Evolutionary conservation across 2,888 invertebrate species (phyloP).

Genomic region (Rhaphigaster nebulosa): DNA sequence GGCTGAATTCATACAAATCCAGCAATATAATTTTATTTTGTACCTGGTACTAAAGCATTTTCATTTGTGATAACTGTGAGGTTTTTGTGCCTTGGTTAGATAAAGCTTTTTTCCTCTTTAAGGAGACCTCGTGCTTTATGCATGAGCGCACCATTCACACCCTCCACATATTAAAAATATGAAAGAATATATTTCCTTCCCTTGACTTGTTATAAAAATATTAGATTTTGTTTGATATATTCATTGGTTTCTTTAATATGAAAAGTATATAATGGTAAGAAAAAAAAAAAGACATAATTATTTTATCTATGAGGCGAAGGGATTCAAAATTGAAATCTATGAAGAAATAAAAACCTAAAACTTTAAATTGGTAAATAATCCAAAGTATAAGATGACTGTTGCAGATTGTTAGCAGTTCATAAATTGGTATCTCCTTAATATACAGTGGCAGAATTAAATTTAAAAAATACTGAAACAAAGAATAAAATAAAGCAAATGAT

Average conservation of each 20-base stretch:
- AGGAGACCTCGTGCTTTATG: slow-evolving; percentile 26
- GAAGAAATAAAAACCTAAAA: too few relatives aligned
- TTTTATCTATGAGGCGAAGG: too few relatives aligned
- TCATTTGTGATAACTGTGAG: neutral
- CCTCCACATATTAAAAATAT: slow-evolving; percentile 23
- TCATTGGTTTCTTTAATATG: neutral
- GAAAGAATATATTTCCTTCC: slow-evolving; percentile 18
- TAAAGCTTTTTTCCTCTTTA: neutral
- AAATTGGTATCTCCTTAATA: too few relatives aligned
- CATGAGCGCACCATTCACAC: slow-evolving; percentile 18
- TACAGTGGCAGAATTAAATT: too few relatives aligned
- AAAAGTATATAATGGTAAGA: neutral
- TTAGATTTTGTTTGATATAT: neutral
- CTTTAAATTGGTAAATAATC: too few relatives aligned
- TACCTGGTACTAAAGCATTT: neutral
- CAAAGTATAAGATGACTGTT: too few relatives aligned
- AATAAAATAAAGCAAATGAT: too few relatives aligned
- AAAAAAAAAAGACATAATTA: neutral
- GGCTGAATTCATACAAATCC: neutral
- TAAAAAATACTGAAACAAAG: too few relatives aligned
- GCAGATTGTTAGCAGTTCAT: too few relatives aligned
- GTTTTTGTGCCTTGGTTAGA: neutral
- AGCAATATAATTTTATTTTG: neutral
- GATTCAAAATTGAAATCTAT: too few relatives aligned
- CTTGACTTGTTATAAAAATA: neutral